phyloP scores from a whole-genome alignment of 2,797 vertebrate species.

The Sebastes vulpes region DNA sequence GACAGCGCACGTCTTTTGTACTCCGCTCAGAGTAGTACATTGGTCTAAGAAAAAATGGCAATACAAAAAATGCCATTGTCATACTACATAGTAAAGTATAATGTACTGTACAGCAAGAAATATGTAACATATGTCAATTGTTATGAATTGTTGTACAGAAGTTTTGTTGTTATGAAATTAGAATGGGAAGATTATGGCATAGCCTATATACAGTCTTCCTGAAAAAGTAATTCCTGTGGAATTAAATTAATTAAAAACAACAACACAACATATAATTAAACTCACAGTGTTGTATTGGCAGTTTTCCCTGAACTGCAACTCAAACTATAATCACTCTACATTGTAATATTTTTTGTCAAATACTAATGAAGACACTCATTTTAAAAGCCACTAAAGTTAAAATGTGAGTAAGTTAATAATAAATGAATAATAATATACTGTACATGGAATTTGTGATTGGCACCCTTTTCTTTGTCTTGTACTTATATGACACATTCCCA shows the following conservation, averaged over 20 bases:
- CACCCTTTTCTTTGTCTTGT: no score
- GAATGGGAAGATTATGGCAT: neutral
- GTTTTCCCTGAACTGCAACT: neutral
- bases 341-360: neutral
- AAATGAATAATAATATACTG: neutral
- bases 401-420: neutral
- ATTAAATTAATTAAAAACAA: neutral
- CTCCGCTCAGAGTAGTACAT: rapidly evolving
- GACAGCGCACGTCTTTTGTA: neutral
- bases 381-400: neutral
- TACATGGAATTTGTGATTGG: no score
- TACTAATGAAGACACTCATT: neutral
- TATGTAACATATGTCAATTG: neutral
- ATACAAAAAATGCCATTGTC: neutral
- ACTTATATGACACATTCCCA: no score
- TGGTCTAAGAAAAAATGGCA: neutral
- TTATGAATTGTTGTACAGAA: neutral
- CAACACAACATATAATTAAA: neutral
- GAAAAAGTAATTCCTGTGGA: neutral
- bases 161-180: neutral
- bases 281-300: neutral
- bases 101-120: neutral
- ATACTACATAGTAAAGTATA: neutral
- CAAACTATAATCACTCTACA: neutral
- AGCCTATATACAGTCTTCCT: neutral